Conservation (phyloP, 2,888 invertebrate genomes). For the Leucophora obtusa region DNA sequence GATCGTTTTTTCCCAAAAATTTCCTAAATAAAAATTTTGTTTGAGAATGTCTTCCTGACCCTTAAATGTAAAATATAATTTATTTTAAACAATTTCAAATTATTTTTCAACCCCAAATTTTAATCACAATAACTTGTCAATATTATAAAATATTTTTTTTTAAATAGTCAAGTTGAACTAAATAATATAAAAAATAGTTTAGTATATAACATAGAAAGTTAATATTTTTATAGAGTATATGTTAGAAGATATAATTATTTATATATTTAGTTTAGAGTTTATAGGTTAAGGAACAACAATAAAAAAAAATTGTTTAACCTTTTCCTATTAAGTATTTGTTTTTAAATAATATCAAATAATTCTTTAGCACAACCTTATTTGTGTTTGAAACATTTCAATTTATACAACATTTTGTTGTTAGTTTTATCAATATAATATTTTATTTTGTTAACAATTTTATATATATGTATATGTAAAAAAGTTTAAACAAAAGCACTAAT, state of each 20-base stretch:
- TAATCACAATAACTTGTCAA: neutral
- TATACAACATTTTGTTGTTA: slow-evolving; percentile 50
- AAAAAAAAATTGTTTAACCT: slow-evolving; percentile 53
- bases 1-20: too few species aligned
- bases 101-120: too few species aligned
- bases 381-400: slow-evolving; percentile 64
- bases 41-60: too few species aligned
- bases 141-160: neutral
- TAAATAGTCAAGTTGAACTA: neutral
- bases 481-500: slow-evolving; percentile 17
- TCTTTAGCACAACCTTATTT: slow-evolving; percentile 68
- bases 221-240: neutral
- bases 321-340: slow-evolving; percentile 11
- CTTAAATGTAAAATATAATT: too few species aligned
- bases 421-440: neutral
- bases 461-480: slow-evolving; percentile 36
- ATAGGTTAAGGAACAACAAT: slow-evolving; percentile 12
- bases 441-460: slow-evolving; percentile 31
- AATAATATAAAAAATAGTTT: neutral
- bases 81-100: too few species aligned
- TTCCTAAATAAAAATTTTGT: too few species aligned
- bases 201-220: neutral
- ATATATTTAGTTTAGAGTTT: neutral
- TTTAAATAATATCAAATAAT: slow-evolving; percentile 43
- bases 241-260: neutral